These are phyloP conservation scores for Escarpia spicata DNA, from an alignment of 2,888 invertebrate genomes.

Conservation along the genomic window DNA sequence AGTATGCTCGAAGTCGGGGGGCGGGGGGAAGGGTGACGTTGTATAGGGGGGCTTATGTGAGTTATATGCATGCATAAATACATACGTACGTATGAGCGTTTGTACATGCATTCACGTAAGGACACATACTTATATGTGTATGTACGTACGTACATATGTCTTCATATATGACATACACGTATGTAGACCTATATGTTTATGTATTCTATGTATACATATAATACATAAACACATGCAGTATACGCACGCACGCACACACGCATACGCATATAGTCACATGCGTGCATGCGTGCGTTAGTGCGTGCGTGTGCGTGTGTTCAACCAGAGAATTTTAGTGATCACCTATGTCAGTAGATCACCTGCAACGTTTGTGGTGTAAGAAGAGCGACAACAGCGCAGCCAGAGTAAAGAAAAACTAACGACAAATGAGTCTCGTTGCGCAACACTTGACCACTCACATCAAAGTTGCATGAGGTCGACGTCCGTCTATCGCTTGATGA, in stretches of 20 bases:
- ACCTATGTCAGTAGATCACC: too few relatives aligned
- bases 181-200: background rate
- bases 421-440: background rate
- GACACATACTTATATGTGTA: background rate
- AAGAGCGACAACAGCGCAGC: too few relatives aligned
- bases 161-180: background rate
- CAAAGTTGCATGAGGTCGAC: background rate
- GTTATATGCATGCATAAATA: background rate
- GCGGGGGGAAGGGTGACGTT: background rate
- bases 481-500: background rate
- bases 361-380: too few relatives aligned
- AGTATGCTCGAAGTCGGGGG: background rate
- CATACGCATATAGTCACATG: too few relatives aligned
- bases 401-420: too few relatives aligned
- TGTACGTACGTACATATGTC: background rate
- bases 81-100: background rate
- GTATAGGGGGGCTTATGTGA: background rate
- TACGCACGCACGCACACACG: too few relatives aligned
- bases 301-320: too few relatives aligned
- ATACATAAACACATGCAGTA: background rate
- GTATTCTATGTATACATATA: background rate
- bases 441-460: background rate
- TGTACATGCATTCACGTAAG: background rate
- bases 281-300: too few relatives aligned
- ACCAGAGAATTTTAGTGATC: too few relatives aligned